Percentiles rank a stretch among this genome's conserved stretches.
Conservation (phyloP, 30 jellyfish, hydroid and myxozoan species). For the Chironex yamaguchii region DNA sequence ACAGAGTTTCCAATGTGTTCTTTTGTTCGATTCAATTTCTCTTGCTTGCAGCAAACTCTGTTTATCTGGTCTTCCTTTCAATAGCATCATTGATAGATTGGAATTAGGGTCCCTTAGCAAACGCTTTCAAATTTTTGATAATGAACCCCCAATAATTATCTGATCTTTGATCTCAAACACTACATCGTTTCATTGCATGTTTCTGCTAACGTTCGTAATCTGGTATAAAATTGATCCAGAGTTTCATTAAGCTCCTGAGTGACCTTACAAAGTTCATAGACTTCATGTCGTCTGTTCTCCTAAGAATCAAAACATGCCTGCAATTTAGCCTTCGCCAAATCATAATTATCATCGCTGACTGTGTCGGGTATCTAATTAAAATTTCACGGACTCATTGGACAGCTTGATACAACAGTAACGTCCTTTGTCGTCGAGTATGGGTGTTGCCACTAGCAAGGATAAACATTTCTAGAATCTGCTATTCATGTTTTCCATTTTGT, state of each 20-base stretch:
- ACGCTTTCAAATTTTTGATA: constrained; percentile 8
- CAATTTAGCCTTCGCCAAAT: not conserved
- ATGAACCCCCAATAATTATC: constrained; percentile 23
- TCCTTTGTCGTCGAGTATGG: not conserved
- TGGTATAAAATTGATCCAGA: constrained; percentile 30
- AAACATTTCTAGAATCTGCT: too few species aligned
- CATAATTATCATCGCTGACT: constrained; percentile 4
- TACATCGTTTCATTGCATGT: constrained; percentile 1
- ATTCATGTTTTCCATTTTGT: too few species aligned
- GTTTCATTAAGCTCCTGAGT: constrained; percentile 20
- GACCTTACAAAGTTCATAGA: constrained; percentile 19
- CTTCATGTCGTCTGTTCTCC: constrained; percentile 28
- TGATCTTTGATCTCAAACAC: constrained; percentile 43
- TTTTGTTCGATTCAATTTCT: constrained; percentile 33
- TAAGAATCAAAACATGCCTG: constrained; percentile 48
- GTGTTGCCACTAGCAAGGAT: too few species aligned
- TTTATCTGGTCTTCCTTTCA: constrained; percentile 53
- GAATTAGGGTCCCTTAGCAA: constrained; percentile 5
- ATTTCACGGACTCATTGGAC: constrained; percentile 42
- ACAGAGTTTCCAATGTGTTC: not conserved
- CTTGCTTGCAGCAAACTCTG: not conserved
- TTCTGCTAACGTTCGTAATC: constrained; percentile 5
- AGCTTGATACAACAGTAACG: constrained; percentile 24
- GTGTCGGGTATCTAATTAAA: constrained; percentile 16
- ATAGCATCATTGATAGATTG: constrained; percentile 4